Conservation (phyloP, 2,888 invertebrate genomes). For the Strigamia transsilvanica region DNA sequence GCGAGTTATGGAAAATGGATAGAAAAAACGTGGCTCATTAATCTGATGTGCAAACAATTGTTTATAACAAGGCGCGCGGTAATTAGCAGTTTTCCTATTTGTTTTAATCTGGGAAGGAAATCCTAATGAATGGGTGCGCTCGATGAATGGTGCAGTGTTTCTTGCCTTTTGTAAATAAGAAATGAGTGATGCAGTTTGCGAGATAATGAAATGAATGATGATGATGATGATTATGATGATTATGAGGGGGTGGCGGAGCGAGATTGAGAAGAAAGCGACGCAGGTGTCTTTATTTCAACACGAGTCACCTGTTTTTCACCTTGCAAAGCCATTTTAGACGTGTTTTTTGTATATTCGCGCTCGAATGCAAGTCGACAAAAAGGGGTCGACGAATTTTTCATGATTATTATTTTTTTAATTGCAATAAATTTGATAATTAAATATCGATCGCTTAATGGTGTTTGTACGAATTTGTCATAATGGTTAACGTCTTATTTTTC, state of each 20-base stretch:
- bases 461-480: neutral
- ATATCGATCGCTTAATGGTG: too few species aligned
- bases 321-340: neutral
- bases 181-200: constrained; percentile 18
- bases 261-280: neutral
- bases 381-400: too few species aligned
- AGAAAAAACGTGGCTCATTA: neutral
- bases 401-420: too few species aligned
- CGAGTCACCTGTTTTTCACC: neutral
- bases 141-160: constrained; percentile 8
- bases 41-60: neutral
- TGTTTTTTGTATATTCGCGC: neutral
- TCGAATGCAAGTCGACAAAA: neutral
- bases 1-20: neutral
- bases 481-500: neutral
- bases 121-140: neutral
- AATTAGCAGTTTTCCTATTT: constrained; percentile 15
- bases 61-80: neutral
- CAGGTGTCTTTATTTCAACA: neutral
- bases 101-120: neutral
- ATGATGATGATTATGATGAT: constrained; percentile 30
- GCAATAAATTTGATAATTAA: too few species aligned
- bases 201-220: constrained; percentile 29
- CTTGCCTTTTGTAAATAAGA: constrained; percentile 42
- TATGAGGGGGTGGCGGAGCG: neutral